Evolutionary conservation across 2,797 vertebrate genomes (phyloP).

Genomic region (Hafferia zeledoni): DNA sequence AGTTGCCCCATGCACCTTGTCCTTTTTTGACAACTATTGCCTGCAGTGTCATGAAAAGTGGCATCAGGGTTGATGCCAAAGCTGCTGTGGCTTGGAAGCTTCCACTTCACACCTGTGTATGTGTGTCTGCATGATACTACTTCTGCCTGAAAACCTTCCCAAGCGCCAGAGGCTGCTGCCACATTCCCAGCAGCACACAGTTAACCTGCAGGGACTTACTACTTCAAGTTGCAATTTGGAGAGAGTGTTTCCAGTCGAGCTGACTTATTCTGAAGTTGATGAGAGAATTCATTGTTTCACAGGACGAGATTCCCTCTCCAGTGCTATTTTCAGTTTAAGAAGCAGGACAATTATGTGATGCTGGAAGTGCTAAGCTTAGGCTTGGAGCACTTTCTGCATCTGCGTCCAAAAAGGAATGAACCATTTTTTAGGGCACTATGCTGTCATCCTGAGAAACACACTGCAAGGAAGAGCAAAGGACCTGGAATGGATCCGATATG

Average conservation of each 20-base stretch:
- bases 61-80: not conserved
- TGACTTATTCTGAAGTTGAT: not conserved
- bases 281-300: not conserved
- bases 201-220: not conserved
- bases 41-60: not conserved
- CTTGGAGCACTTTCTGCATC: not conserved
- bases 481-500: not conserved
- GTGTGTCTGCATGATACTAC: not conserved
- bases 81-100: not conserved
- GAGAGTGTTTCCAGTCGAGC: not conserved
- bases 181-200: not conserved
- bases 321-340: not conserved
- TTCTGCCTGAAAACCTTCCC: not conserved
- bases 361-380: not conserved
- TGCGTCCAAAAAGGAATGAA: not conserved
- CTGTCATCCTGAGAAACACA: not conserved
- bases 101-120: not conserved
- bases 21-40: not conserved
- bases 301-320: not conserved
- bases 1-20: not conserved
- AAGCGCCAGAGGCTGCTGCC: not conserved
- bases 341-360: not conserved
- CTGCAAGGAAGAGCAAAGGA: not conserved
- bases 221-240: not conserved
- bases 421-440: fast-evolving